Percentiles rank a stretch among this genome's conserved stretches.
These are phyloP conservation scores for Heteronetta atricapilla DNA, from an alignment of 2,113 vertebrate species.

Conservation along the genomic window DNA sequence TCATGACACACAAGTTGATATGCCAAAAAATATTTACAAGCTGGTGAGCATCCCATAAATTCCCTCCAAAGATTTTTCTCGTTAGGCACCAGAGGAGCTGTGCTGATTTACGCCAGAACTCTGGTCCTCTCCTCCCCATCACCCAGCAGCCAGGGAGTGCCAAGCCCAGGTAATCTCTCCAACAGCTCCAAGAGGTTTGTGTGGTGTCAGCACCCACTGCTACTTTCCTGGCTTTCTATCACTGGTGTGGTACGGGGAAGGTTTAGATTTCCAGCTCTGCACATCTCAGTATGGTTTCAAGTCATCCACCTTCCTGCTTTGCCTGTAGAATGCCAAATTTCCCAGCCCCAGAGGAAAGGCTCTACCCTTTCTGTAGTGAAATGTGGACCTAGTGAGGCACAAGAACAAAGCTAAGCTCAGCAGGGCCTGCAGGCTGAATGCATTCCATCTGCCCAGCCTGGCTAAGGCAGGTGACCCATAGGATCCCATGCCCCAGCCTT, in stretches of 20 bases:
- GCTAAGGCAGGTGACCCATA: too few species aligned
- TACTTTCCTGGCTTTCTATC: neutral
- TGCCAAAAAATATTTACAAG: constrained; percentile 3
- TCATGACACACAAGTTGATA: neutral
- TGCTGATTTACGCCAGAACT: neutral
- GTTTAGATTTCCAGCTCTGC: constrained; percentile 3
- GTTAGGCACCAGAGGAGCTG: neutral
- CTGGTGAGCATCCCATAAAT: neutral
- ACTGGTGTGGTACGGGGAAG: neutral
- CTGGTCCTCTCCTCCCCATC: neutral
- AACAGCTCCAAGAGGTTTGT: fast-evolving
- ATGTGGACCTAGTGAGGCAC: neutral
- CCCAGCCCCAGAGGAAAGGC: neutral
- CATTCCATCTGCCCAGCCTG: neutral
- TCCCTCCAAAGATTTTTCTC: neutral
- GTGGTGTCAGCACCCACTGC: neutral
- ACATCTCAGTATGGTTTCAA: neutral
- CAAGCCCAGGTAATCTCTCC: neutral
- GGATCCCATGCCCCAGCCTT: neutral
- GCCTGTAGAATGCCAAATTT: neutral
- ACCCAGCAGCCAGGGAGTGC: neutral
- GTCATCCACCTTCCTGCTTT: neutral
- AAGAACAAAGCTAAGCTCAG: neutral
- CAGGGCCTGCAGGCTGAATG: neutral
- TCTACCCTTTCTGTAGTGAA: neutral